Conservation (phyloP, 2,888 invertebrate species). For the Parnassius orleans region DNA sequence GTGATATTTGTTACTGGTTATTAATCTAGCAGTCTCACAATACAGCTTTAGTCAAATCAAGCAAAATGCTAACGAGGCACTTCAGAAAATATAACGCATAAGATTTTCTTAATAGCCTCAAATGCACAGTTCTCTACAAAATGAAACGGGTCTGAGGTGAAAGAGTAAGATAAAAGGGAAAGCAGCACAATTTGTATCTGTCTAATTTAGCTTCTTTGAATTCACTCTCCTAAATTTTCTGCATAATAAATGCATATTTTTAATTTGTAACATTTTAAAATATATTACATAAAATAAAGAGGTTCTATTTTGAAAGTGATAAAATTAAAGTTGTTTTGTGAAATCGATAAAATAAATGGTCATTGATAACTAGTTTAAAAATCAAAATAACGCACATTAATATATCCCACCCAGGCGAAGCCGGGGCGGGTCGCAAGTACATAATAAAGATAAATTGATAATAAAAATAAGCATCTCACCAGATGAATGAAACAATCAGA, state of each 20-base stretch:
- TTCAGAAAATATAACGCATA: slow-evolving; percentile 9
- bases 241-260: slow-evolving; percentile 4
- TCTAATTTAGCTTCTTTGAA: slow-evolving; percentile 21
- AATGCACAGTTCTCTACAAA: slow-evolving; percentile 5
- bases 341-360: too few species aligned
- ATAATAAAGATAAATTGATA: too few species aligned
- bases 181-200: slow-evolving; percentile 20
- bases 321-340: too few species aligned
- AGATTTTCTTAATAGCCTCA: slow-evolving; percentile 17
- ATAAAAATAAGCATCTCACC: too few species aligned
- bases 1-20: too few species aligned
- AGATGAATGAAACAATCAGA: too few species aligned
- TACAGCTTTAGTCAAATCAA: neutral
- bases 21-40: neutral
- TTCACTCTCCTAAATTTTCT: slow-evolving; percentile 4
- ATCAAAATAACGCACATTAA: too few species aligned
- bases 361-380: too few species aligned
- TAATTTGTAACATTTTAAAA: neutral
- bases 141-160: slow-evolving; percentile 14
- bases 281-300: too few species aligned
- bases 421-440: too few species aligned
- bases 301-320: too few species aligned
- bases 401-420: too few species aligned
- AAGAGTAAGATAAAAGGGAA: slow-evolving; percentile 7
- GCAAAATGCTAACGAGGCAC: slow-evolving; percentile 3